Base-by-base conservation (phyloP, 2,797 vertebrate genomes). In the Bradypodion pumilum region DNA sequence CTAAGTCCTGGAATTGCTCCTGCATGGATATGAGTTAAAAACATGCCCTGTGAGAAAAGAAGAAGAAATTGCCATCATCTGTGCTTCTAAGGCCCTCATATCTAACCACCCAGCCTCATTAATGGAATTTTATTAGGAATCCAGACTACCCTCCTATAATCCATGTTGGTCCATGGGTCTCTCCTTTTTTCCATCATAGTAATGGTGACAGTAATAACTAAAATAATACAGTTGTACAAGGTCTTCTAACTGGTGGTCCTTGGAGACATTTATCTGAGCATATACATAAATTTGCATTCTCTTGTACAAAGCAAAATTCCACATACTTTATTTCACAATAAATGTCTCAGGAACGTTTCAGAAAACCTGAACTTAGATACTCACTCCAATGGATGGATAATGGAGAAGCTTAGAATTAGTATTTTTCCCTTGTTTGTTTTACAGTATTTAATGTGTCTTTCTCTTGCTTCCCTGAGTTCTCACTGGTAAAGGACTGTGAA, bases 31-130 rank as follows among this genome's bases (percentile, higher is more conserved):
- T 9, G 9, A 4, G 1, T 5, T 35, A 27, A 35, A 40, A 10
- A 15, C 10, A 66, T 52, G 40, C 0, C 0, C n/a, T 32, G 35
- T 49, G 40, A 78, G 21, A 29, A 37, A 46, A 74, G 62, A 23
- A 70, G 37, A 70, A 25, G 21, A 42, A 23, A 40, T 69, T 35
- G 8, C 10, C 66, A 35, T 69, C 66, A 69, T 69, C 37, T 69
- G 7, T 69, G 21, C 37, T 40, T 69, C 37, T 35, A 37, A 35
- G 35, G 3, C 23, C 6, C 37, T 69, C 19, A 69, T 19, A 69
- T 37, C 16, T 37, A 42, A 40, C 5, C 37, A 42, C 9, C 35
- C 5, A 5, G 4, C 65, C 65, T 35, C 16, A 32, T 66, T 16
- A 32, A 35, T 16, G 4, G 5, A 35, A 66, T 19, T 66, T 35